Conservation (phyloP, 2,113 vertebrate species). For the Pandion haliaetus region DNA sequence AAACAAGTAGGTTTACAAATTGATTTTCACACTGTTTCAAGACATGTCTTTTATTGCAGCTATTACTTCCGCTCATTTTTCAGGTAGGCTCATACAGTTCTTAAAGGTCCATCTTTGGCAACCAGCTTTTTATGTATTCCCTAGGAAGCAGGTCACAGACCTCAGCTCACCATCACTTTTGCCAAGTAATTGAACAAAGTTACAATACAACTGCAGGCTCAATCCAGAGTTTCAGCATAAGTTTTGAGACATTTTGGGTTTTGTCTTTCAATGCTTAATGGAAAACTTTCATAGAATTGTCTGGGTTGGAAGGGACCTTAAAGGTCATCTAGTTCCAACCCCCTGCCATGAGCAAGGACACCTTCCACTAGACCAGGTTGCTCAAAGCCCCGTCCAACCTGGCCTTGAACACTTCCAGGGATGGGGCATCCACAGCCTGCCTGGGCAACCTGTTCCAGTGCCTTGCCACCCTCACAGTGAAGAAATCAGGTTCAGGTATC, state of each 20-base stretch:
- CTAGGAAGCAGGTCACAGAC: neutral
- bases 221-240: neutral
- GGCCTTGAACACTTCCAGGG: no score
- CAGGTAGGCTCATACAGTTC: neutral
- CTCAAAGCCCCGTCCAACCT: no score
- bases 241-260: neutral
- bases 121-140: neutral
- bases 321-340: no score
- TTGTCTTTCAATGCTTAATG: neutral
- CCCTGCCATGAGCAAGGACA: no score
- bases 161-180: neutral
- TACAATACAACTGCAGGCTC: accelerated
- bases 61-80: neutral
- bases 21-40: neutral
- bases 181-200: neutral
- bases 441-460: no score
- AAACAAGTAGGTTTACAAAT: neutral
- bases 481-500: neutral
- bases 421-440: no score
- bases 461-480: no score
- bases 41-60: neutral
- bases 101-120: neutral
- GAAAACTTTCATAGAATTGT: neutral
- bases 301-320: no score
- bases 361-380: no score